Base-by-base conservation (phyloP, 2,113 vertebrate genomes). In the Alaudala cheleensis region DNA sequence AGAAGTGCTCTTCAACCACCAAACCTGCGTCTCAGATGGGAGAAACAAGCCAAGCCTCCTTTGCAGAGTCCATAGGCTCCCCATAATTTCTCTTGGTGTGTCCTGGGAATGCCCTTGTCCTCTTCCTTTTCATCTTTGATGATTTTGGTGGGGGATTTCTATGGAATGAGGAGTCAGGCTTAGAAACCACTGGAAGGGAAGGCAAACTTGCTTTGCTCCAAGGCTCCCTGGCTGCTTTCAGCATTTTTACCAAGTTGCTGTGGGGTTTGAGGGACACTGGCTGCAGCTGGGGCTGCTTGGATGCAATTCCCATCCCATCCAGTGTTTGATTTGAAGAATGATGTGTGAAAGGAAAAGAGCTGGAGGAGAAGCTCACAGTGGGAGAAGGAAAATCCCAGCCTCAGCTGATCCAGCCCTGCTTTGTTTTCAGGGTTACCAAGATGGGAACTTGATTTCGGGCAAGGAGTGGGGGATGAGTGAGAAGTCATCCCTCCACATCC, bases 21-120 rank as follows among this genome's bases (percentile, higher is more conserved):
- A 24, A 6, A 54, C 42, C 21, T 0, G 1, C 2, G 1, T 42
- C 56, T 80, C 39, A 1, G 2, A 5, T 61, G 40, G 61, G 39
- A 31, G 69, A 80, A 73, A 53, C 47, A 90, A 87, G 31, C 17
- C 14, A 25, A 37, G 50, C 15, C 23, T 79, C 21, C 44, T 91
- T 73, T n/a, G 12, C 24, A 44, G 49, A 42, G 56, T 56, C 34
- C 49, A 10, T 0, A 23, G 54, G 33, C 11, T 64, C 79, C 20
- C 73, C 54, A 0, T 77, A 53, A 61, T 88, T 85, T 73, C 89
- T 70, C 56, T 54, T 21, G 5, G 33, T 1, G 1, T 28, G 58
- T 47, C 28, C 4, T 37, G 73, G 69, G 26, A 50, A 47, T 5
- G 31, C 86, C 37, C 78, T 78, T n/a, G 57, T 51, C 22, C 67